Evolutionary conservation across 2,888 invertebrate genomes (phyloP).

Genomic region (Drosophila helvetica): DNA sequence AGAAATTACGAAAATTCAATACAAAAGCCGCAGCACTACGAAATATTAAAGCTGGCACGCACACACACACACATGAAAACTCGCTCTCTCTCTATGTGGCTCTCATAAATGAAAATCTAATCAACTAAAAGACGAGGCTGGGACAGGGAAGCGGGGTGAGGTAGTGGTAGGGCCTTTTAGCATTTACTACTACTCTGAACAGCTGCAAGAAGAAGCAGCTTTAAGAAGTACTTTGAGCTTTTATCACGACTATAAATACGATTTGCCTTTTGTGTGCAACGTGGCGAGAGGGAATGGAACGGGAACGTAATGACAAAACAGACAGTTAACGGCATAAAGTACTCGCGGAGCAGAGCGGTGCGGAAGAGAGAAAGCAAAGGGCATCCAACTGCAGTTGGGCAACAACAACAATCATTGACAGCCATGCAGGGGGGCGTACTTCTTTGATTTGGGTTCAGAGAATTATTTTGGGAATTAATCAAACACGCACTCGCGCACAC

Average conservation of each 20-base stretch:
- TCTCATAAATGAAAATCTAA: constrained; percentile 48
- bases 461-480: constrained; percentile 41
- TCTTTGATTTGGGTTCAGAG: constrained; percentile 18
- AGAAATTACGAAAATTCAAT: constrained; percentile 9
- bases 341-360: constrained; percentile 13
- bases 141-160: not conserved
- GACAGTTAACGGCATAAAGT: constrained; percentile 69
- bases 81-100: constrained; percentile 9
- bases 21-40: constrained; percentile 32
- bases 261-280: constrained; percentile 74
- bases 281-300: constrained; percentile 71
- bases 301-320: constrained; percentile 70
- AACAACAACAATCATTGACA: constrained; percentile 34
- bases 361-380: constrained; percentile 52
- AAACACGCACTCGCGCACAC: constrained; percentile 25
- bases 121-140: constrained; percentile 35
- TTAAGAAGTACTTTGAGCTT: constrained; percentile 33
- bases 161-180: constrained; percentile 4
- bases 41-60: constrained; percentile 15
- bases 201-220: constrained; percentile 9
- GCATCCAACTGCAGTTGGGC: constrained; percentile 41
- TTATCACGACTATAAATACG: constrained; percentile 68
- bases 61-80: not conserved
- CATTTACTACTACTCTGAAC: constrained; percentile 12
- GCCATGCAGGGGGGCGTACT: constrained; percentile 63